These are phyloP conservation scores for Caranx ignobilis DNA, from an alignment of 2,113 vertebrate genomes.

Conservation along the genomic window DNA sequence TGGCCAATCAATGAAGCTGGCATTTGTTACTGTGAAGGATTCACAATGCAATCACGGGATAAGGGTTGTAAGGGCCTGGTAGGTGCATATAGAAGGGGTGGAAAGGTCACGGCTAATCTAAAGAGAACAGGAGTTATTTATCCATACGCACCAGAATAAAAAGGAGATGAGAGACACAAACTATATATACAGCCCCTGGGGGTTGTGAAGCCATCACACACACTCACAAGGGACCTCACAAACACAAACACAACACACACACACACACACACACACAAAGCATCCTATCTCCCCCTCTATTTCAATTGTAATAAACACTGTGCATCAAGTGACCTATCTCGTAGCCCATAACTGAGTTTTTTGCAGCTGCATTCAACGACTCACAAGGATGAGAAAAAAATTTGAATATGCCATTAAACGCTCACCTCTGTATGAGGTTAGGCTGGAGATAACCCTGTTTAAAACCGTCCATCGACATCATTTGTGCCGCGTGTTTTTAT, in stretches of 20 bases:
- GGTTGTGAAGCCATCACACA: conserved; percentile 41
- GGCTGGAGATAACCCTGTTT: conserved; percentile 42
- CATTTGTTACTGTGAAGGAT: conserved; percentile 84
- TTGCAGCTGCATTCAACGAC: conserved; percentile 52
- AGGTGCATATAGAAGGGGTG: conserved; percentile 67
- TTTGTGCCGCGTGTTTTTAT: conserved; percentile 55
- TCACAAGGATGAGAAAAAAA: conserved; percentile 56
- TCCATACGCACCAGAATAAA: conserved; percentile 78
- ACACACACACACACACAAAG: conserved; percentile 39
- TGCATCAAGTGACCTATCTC: conserved; percentile 64
- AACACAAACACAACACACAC: conserved; percentile 20
- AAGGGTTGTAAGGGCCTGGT: conserved; percentile 69
- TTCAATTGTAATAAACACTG: conserved; percentile 71
- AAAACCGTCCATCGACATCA: conserved; percentile 50
- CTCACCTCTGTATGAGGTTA: conserved; percentile 44
- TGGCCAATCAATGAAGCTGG: conserved; percentile 82
- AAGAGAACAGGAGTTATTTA: conserved; percentile 81
- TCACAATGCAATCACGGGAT: conserved; percentile 79
- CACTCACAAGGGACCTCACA: neutral
- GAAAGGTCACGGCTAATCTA: conserved; percentile 82
- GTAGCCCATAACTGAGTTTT: conserved; percentile 45
- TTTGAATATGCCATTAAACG: conserved; percentile 46
- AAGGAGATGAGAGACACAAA: conserved; percentile 73
- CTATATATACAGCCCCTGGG: conserved; percentile 69
- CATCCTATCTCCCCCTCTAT: conserved; percentile 56